phyloP scores from a whole-genome alignment of 2,888 invertebrate genomes.

The Heliconius hortense region DNA sequence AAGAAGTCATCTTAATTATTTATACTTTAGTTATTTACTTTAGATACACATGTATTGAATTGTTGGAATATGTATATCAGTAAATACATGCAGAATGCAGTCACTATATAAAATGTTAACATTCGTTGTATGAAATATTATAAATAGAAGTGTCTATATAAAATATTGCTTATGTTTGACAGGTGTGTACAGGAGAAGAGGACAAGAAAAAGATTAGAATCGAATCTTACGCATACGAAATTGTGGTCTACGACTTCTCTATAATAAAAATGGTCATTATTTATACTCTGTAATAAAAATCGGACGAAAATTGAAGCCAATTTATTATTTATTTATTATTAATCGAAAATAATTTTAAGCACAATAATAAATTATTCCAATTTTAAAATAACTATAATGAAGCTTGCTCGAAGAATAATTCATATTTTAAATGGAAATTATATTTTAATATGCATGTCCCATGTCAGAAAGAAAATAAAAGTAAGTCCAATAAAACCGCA shows the following conservation, averaged over 20 bases:
- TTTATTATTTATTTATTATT: not conserved
- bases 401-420: constrained; percentile 47
- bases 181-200: not conserved
- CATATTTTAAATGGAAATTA: constrained; percentile 45
- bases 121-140: too few relatives aligned
- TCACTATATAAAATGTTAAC: too few relatives aligned
- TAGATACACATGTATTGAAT: too few relatives aligned
- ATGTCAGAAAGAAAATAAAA: constrained; percentile 18
- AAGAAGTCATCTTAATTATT: too few relatives aligned
- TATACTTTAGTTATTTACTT: too few relatives aligned
- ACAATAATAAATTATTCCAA: not conserved
- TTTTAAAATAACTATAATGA: constrained; percentile 24
- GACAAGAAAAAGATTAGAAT: not conserved
- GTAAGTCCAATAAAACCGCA: constrained; percentile 14
- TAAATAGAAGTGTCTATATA: too few relatives aligned
- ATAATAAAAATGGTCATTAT: not conserved
- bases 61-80: too few relatives aligned
- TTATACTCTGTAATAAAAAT: not conserved
- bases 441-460: constrained; percentile 37
- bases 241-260: not conserved
- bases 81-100: too few relatives aligned
- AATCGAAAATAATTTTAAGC: not conserved
- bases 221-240: not conserved
- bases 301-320: not conserved
- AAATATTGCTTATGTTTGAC: not conserved